Evolutionary conservation across 2,888 invertebrate genomes (phyloP), one percentile per base, ranked within the genome.

Genomic region (Dugesia japonica): DNA sequence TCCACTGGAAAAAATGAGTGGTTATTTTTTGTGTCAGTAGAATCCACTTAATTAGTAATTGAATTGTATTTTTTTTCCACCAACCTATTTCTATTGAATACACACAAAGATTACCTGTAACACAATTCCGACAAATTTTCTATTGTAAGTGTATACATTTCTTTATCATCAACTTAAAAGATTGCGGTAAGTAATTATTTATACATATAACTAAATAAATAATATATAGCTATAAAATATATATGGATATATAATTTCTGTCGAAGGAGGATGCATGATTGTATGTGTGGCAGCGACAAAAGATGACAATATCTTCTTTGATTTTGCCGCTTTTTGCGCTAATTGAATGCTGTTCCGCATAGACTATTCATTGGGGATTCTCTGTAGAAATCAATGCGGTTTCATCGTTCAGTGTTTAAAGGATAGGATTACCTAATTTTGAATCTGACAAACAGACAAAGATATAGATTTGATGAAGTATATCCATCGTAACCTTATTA

Each of bases 181-280:
- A 56, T 56, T n/a, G 56, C 56, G 56, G 56, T n/a, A 56, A 56
- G 56, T 56, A 56, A 56, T 56, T 56, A 56, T 56, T n/a, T n/a
- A n/a, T n/a, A n/a, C n/a, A 20, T 56, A n/a, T 13, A 56, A 56
- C 4, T 56, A 13, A 56, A 56, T 56, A 56, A 56, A 56, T 56
- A 56, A 56, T 56, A 56, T 56, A 56, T 38, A 38, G 9, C n/a
- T n/a, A n/a, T n/a, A n/a, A n/a, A n/a, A 38, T 38, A 13, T 38
- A 38, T 56, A 56, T 56, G 56, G n/a, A 56, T 56, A n/a, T 56
- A 56, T 56, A 56, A 23, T 56, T 56, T 56, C n/a, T 56, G n/a
- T 56, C 23, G 56, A 56, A 56, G 56, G 56, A 56, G 56, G 31
- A 31, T 31, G 56, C 4, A 56, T 56, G 56, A 56, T 9, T 56